Base-by-base conservation (phyloP, 1,140 invertebrate genomes). In the Eubasilissa regina region DNA sequence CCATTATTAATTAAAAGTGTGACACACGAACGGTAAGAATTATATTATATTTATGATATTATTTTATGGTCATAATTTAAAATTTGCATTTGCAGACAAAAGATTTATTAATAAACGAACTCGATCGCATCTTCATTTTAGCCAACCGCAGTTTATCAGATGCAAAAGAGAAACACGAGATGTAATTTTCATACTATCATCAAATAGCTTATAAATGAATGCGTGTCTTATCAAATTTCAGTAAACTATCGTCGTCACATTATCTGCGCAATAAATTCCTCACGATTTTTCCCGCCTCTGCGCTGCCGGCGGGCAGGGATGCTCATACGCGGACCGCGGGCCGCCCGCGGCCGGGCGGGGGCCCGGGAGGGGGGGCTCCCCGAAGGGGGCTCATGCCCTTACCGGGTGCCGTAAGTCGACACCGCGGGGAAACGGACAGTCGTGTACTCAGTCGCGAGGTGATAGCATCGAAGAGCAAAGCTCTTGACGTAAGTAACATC, bases 361-460 rank as follows among this genome's bases (percentile, higher is more conserved):
- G 25, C n/a, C 15, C 7, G 44, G 12, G 25, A 19, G 55, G 25
- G 66, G n/a, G 25, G 51, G 76, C 64, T 47, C 35, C 55, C 43
- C 17, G 35, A 9, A 47, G 77, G 35, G 75, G 75, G 56, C 56
- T 10, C 68, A 82, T 82, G 81, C 78, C 81, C 81, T 82, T 82
- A 82, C 58, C 78, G 81, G 81, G 81, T 68, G 78, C 70, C 72
- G 81, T 82, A 82, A 82, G 78, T 17, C 78, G 81, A 82, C 72
- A 82, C 81, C 78, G 75, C 25, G 51, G 55, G 58, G 44, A 6
- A n/a, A 48, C 75, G 75, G 73, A 44, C 78, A 82, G 81, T 82
- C 81, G 81, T 77, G 75, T 75, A 80, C 75, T 79, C 78, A 80
- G 75, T 78, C 78, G 81, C 75, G 78, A 75, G 68, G 51, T 75